Conservation (phyloP, 2,113 vertebrate species). For the Marmota flaviventris region DNA sequence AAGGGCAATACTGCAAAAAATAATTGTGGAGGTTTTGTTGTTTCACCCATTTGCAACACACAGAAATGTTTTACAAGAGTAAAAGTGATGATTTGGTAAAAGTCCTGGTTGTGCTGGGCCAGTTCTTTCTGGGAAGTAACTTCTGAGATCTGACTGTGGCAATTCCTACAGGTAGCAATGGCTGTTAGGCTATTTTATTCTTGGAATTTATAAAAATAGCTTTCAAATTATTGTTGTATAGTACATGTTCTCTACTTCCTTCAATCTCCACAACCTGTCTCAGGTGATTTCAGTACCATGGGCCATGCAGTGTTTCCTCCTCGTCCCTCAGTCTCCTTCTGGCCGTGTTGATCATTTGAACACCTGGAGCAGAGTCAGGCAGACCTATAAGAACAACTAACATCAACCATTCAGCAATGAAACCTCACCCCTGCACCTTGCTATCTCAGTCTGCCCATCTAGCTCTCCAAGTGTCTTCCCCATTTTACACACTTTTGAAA, state of each 20-base stretch:
- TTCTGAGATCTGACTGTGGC: constrained; percentile 36
- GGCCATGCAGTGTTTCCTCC: neutral
- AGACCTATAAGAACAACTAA: neutral
- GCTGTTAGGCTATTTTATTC: constrained; percentile 60
- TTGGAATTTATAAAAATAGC: constrained; percentile 71
- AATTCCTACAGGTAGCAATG: constrained; percentile 36
- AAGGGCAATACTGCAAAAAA: neutral
- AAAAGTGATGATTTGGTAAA: constrained; percentile 50
- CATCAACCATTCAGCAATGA: neutral
- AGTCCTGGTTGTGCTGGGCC: neutral
- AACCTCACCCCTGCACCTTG: neutral
- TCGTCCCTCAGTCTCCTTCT: neutral
- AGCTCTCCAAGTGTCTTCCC: neutral
- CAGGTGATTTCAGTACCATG: neutral
- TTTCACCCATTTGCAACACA: neutral
- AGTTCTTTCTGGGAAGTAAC: constrained; percentile 16
- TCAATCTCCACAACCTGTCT: neutral
- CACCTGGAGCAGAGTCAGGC: neutral
- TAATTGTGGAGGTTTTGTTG: neutral
- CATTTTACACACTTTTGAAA: neutral
- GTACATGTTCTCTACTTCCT: neutral
- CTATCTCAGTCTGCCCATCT: neutral
- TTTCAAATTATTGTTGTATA: constrained; percentile 44
- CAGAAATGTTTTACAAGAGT: constrained; percentile 42
- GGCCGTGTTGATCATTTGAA: neutral